Evolutionary conservation across 2,888 invertebrate species (phyloP).

Genomic region (Patella ulyssiponensis): DNA sequence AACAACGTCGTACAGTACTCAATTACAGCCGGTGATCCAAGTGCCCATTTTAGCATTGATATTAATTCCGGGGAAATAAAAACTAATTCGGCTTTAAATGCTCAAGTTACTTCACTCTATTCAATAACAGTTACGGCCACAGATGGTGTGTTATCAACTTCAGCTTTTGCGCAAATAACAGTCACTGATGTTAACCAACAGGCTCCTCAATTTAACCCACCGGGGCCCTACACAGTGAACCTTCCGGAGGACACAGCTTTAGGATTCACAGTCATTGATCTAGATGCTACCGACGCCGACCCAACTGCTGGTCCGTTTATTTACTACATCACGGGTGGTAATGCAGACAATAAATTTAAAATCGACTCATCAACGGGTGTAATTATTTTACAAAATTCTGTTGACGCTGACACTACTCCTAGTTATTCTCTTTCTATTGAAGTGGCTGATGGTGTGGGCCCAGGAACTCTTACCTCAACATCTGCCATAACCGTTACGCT

Average conservation of each 20-base stretch:
- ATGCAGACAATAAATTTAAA: constrained; percentile 43
- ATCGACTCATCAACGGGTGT: constrained; percentile 50
- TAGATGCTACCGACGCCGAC: constrained; percentile 54
- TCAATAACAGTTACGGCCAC: constrained; percentile 81
- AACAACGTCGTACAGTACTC: constrained; percentile 39
- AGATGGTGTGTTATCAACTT: constrained; percentile 85
- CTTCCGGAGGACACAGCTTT: constrained; percentile 40
- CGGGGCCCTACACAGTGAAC: constrained; percentile 68
- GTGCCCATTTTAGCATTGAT: constrained; percentile 24
- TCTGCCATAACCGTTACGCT: constrained; percentile 40
- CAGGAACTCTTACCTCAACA: constrained; percentile 40
- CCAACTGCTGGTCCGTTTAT: constrained; percentile 38
- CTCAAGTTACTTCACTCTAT: constrained; percentile 30
- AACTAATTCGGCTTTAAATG: constrained; percentile 30
- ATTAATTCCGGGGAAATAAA: constrained; percentile 28
- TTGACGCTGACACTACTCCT: constrained; percentile 47
- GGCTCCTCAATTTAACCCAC: constrained; percentile 38
- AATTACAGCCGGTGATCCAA: constrained; percentile 21
- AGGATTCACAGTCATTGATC: constrained; percentile 42
- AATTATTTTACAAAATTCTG: constrained; percentile 36
- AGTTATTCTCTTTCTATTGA: constrained; percentile 44
- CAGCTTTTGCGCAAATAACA: constrained; percentile 75
- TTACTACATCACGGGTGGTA: constrained; percentile 51
- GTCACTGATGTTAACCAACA: constrained; percentile 52
- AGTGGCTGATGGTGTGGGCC: constrained; percentile 46